Evolutionary conservation across 2,113 vertebrate species (phyloP), one percentile per base, ranked within the genome.

Genomic region (Leucopternis melanops): DNA sequence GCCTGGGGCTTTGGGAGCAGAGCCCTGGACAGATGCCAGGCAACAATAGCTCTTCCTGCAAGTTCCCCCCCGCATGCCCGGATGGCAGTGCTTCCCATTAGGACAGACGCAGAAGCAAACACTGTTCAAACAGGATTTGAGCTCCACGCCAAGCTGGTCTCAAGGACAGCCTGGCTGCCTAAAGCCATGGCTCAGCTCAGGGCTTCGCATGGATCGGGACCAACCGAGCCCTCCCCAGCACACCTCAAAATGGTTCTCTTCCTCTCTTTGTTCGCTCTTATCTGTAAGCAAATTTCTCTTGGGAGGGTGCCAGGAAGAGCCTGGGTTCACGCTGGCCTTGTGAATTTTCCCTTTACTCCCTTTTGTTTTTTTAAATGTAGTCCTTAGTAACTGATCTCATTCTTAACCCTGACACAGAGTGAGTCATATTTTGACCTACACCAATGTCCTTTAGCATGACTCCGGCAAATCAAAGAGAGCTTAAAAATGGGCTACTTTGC

Each of bases 151-250:
- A 27, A 42, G 63, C 5, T 66, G 62, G n/a, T 18, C 72, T 63
- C 45, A 26, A 27, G 31, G 50, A 84, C 9, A 74, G 57, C 63
- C 44, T 5, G 1, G 40, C 57, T 71, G 21, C 36, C 23, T 17
- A 16, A 73, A 73, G 54, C 32, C 79, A 57, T 32, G 0, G 2
- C 67, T 71, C 42, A 42, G 6, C 13, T 22, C 5, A 2, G 18
- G 47, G n/a, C 50, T 70, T 49, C 0, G 3, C 1, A 0, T 1
- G 32, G 45, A 65, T 1, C 0, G 0, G 31, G n/a, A 81, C 10
- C 21, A 59, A 55, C 7, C 0, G 14, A 84, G 25, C 9, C 19
- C 7, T 13, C 16, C 13, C 8, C 55, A 11, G 8, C 50, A 63
- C 14, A 45, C 5, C 12, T 17, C 20, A 54, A 32, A 69, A 58